Evolutionary conservation across 2,888 invertebrate genomes (phyloP).

Genomic region (Stramonita haemastoma): DNA sequence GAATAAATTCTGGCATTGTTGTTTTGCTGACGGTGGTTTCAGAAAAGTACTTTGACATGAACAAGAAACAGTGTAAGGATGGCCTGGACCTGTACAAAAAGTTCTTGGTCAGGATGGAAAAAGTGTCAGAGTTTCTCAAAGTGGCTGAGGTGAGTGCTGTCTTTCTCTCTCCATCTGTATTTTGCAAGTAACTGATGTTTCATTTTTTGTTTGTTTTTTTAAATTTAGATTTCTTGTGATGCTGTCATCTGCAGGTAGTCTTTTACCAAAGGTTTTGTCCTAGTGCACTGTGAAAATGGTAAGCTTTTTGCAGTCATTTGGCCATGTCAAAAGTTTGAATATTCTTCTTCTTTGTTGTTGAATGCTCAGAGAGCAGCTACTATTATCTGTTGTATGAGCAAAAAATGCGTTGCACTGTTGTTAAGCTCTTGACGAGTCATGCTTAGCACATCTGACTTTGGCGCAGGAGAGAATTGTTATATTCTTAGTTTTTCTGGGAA

Average conservation of each 20-base stretch:
- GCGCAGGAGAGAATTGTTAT: no score
- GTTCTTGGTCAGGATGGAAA: constrained; percentile 98
- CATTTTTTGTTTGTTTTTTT: not conserved
- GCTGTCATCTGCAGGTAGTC: not conserved
- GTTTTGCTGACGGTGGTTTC: constrained; percentile 51
- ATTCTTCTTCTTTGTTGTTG: no score
- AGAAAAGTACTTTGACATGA: constrained; percentile 99
- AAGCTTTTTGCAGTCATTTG: no score
- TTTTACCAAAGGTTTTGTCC: no score
- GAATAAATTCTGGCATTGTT: not conserved
- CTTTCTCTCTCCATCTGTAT: not conserved
- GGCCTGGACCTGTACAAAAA: constrained; percentile 99
- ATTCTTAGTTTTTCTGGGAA: no score
- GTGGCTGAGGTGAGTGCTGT: constrained; percentile 80
- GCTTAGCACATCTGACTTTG: no score
- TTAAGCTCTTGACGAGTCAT: no score
- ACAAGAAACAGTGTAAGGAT: constrained; percentile 98
- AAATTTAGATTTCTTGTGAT: not conserved
- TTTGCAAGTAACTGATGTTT: not conserved
- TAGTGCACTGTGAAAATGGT: no score
- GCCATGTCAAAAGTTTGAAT: no score
- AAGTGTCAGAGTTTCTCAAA: constrained; percentile 97
- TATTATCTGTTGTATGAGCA: no score
- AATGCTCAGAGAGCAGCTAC: no score
- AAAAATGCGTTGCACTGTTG: no score